Conservation (phyloP, 2,797 vertebrate genomes). For the Tokudaia tokunoshimensis region DNA sequence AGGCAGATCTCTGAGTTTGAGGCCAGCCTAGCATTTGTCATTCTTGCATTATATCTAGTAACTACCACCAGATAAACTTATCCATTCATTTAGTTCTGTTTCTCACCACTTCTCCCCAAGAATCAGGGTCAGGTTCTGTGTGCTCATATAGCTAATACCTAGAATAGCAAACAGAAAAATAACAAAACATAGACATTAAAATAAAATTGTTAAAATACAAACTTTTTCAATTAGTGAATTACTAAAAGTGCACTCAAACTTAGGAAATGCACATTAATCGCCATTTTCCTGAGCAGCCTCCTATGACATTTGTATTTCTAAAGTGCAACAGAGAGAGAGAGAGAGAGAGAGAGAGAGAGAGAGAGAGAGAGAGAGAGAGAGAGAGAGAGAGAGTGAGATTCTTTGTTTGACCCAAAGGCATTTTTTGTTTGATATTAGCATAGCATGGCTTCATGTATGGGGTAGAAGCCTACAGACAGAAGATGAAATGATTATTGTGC, state of each 20-base stretch:
- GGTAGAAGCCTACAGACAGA: slow-evolving; percentile 64
- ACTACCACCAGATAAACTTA: neutral
- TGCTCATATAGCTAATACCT: neutral
- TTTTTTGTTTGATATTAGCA: neutral
- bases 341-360: neutral
- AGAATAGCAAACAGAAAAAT: neutral
- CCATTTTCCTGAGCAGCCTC: neutral
- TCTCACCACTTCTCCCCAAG: neutral
- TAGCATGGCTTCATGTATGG: neutral
- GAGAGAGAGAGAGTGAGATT: neutral
- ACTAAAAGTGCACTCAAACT: neutral
- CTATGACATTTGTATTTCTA: neutral
- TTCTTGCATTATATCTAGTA: neutral
- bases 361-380: neutral
- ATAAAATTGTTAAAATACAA: neutral
- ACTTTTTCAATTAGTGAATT: neutral
- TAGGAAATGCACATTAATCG: neutral
- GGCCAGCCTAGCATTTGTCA: neutral
- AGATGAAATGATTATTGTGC: slow-evolving; percentile 73
- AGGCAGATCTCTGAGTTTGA: neutral
- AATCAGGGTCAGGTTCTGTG: neutral
- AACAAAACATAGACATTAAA: neutral
- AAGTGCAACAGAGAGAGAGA: neutral
- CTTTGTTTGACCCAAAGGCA: neutral
- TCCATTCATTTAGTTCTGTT: neutral